phyloP scores from a whole-genome alignment of 1,140 invertebrate species.

The Protaetia brevitarsis region DNA sequence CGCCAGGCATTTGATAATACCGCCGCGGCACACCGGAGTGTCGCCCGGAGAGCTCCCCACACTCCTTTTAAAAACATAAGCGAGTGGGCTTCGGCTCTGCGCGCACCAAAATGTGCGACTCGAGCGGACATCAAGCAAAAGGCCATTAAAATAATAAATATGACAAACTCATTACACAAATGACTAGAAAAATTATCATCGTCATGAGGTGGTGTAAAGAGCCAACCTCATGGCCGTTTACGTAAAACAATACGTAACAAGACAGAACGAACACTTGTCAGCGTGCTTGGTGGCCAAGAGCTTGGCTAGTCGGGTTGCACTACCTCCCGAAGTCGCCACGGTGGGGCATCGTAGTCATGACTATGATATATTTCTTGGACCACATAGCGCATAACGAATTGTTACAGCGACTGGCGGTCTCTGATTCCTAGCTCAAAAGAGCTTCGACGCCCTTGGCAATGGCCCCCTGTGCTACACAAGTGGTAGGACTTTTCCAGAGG shows the following conservation, averaged over 20 bases:
- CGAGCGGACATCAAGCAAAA: background rate
- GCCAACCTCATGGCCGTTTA: background rate
- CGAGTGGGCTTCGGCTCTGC: background rate
- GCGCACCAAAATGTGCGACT: background rate
- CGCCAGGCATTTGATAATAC: background rate
- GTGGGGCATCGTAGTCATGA: no score
- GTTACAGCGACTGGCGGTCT: conserved; percentile 27
- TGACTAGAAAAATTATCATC: background rate
- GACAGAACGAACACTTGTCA: background rate
- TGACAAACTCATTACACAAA: background rate
- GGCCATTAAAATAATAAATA: conserved; percentile 5
- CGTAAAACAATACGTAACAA: conserved; percentile 20
- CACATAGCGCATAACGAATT: conserved; percentile 39
- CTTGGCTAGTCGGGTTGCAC: no score
- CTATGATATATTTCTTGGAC: no score
- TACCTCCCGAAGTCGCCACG: no score
- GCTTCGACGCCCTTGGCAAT: conserved; percentile 31
- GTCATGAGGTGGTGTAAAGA: background rate
- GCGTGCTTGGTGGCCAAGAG: conserved; percentile 9
- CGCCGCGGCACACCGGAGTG: conserved; percentile 2
- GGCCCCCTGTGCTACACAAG: conserved; percentile 42
- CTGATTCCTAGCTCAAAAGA: conserved; percentile 34
- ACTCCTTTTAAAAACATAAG: background rate
- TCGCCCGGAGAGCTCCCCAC: background rate
- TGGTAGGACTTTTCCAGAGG: conserved; percentile 34